Evolutionary conservation across 2,888 invertebrate species (phyloP).

Genomic region (Syrista parreyssii): DNA sequence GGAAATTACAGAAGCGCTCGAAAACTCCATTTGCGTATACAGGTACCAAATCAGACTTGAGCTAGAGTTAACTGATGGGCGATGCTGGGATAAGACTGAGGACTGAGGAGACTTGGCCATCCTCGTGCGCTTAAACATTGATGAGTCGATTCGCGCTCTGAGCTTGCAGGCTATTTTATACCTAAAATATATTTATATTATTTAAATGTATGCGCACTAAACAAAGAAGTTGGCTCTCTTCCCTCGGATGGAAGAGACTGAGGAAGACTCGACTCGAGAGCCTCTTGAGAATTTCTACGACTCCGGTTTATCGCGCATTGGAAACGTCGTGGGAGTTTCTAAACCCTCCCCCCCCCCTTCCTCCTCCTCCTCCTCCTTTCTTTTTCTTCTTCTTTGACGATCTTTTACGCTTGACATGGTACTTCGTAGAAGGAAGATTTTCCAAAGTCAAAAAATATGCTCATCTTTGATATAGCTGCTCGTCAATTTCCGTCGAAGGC

Average conservation of each 20-base stretch:
- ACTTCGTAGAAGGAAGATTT: not conserved
- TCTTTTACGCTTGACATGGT: not conserved
- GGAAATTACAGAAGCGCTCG: not conserved
- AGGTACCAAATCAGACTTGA: not conserved
- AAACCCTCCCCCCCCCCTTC: not conserved
- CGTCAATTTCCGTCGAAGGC: not conserved
- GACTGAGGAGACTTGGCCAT: not conserved
- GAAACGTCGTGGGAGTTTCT: not conserved
- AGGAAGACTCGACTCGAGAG: not conserved
- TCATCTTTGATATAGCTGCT: not conserved
- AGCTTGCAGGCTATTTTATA: not conserved
- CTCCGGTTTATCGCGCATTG: not conserved
- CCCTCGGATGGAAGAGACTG: not conserved
- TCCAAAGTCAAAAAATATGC: not conserved
- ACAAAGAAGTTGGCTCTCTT: not conserved
- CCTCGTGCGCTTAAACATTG: not conserved
- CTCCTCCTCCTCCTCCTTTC: too few relatives aligned
- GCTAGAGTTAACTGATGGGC: not conserved
- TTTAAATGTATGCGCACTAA: slow-evolving; percentile 6
- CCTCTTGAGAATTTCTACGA: not conserved
- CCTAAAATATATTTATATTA: slow-evolving; percentile 10
- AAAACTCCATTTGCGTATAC: too few relatives aligned
- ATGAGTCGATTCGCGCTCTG: not conserved
- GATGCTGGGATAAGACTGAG: not conserved
- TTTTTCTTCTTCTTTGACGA: not conserved